Conservation (phyloP, 2,888 invertebrate genomes). For the Malachius bipustulatus region DNA sequence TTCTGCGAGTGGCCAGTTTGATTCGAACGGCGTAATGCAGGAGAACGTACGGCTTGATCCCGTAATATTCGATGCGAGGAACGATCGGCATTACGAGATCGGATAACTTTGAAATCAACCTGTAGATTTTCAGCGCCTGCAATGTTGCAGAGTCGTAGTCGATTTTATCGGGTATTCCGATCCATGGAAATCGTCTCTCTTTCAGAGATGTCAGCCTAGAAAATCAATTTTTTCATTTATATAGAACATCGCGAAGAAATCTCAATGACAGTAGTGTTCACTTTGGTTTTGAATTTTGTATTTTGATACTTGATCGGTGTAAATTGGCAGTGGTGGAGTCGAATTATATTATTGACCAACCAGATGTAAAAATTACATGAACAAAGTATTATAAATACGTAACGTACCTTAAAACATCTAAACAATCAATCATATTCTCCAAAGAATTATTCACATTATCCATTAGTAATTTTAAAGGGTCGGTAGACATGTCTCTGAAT, state of each 20-base stretch:
- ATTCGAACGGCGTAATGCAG: slow-evolving; percentile 29
- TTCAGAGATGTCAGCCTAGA: slow-evolving; percentile 24
- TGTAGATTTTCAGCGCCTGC: slow-evolving; percentile 26
- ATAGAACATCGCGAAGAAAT: too few relatives aligned
- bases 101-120: slow-evolving; percentile 28
- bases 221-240: too few relatives aligned
- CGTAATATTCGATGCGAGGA: slow-evolving; percentile 22
- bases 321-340: too few relatives aligned
- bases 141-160: slow-evolving; percentile 27
- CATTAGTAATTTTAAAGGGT: slow-evolving; percentile 28
- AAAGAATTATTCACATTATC: slow-evolving; percentile 25
- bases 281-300: too few relatives aligned
- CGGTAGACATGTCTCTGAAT: slow-evolving; percentile 23
- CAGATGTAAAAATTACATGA: slow-evolving; percentile 4
- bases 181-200: slow-evolving; percentile 29
- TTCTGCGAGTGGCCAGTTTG: slow-evolving; percentile 25
- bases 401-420: slow-evolving; percentile 33
- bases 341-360: too few relatives aligned
- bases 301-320: too few relatives aligned
- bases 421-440: slow-evolving; percentile 30
- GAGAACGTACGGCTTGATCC: slow-evolving; percentile 28
- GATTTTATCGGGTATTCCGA: slow-evolving; percentile 23
- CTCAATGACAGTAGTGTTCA: too few relatives aligned
- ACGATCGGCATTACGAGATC: slow-evolving; percentile 27
- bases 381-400: slow-evolving; percentile 10